Evolutionary conservation across 2,888 invertebrate species (phyloP), one percentile per base, ranked within the genome.

Genomic region (Polymixis lichenea): DNA sequence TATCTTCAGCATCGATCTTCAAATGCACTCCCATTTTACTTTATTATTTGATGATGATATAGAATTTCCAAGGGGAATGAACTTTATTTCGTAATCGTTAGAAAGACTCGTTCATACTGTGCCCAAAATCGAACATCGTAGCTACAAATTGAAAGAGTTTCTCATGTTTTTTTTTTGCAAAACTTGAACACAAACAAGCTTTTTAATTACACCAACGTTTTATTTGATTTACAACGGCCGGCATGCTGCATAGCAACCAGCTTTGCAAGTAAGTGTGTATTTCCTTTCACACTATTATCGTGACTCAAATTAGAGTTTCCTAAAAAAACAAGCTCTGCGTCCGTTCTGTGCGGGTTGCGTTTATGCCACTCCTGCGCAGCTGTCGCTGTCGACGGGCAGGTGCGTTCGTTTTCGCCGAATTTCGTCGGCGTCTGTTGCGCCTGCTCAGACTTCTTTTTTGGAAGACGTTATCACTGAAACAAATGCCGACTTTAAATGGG

Each of bases 341-440:
- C 86, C 88, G 88, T 82, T 86, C 77, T 78, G 73, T 75, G 86
- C 82, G 71, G 83, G 79, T 85, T 82, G 85, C 81, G 83, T 88
- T 87, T 89, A 85, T 83, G 75, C 82, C 73, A 73, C 68, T 74
- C 75, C 65, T 72, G 77, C 79, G 88, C 90, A 90, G 89, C 89
- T 89, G 90, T 75, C 87, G 83, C 88, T 88, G 90, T 75, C 87
- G 83, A 28, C 74, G 65, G 89, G 89, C 94, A 94, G 94, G 94
- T 94, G 94, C 87, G 75, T 76, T 65, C 64, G 78, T 80, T 89
- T 94, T 93, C 92, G 92, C 84, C 92, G 90, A 91, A 92, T 87
- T 88, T 87, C 53, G 86, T 80, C 85, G 85, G 84, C 74, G 72
- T 69, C 75, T 53, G 73, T 60, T 68, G 65, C 74, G 11, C 17